A percentile compares a stretch with the other conserved stretches of the same genome.
Conservation (phyloP, 2,797 vertebrate genomes). For the Chromobotia macracanthus region DNA sequence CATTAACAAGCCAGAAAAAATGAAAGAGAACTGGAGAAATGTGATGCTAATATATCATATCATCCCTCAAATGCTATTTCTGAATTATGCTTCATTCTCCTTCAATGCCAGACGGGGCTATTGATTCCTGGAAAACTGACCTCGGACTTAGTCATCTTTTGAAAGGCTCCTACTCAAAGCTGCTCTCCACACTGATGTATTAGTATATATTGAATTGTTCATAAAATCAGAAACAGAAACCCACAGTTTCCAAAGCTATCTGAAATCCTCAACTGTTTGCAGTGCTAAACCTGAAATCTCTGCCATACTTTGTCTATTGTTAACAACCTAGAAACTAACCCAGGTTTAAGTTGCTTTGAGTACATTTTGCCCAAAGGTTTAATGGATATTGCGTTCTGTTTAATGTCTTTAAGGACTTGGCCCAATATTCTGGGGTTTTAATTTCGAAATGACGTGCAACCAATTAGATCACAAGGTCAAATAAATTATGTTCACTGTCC, state of each 20-base stretch:
- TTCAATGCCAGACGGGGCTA: constrained; percentile 49
- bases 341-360: neutral
- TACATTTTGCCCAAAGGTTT: neutral
- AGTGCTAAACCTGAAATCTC: constrained; percentile 6
- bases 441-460: constrained; percentile 28
- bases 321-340: constrained; percentile 6
- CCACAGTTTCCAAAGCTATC: constrained; percentile 35
- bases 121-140: constrained; percentile 53
- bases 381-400: constrained; percentile 7
- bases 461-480: constrained; percentile 35
- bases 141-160: constrained; percentile 46
- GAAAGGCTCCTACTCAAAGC: constrained; percentile 22
- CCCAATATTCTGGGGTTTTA: constrained; percentile 9
- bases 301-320: constrained; percentile 38
- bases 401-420: constrained; percentile 28
- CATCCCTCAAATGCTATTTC: constrained; percentile 54
- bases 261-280: neutral
- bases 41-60: constrained; percentile 51
- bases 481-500: constrained; percentile 27
- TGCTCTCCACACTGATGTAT: constrained; percentile 17
- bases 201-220: constrained; percentile 50
- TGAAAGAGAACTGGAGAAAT: constrained; percentile 41
- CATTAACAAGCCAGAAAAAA: constrained; percentile 39
- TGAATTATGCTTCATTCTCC: constrained; percentile 50
- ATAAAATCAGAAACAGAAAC: constrained; percentile 51